Conservation (phyloP, 2,113 vertebrate genomes). For the Oreochromis spilurus region DNA sequence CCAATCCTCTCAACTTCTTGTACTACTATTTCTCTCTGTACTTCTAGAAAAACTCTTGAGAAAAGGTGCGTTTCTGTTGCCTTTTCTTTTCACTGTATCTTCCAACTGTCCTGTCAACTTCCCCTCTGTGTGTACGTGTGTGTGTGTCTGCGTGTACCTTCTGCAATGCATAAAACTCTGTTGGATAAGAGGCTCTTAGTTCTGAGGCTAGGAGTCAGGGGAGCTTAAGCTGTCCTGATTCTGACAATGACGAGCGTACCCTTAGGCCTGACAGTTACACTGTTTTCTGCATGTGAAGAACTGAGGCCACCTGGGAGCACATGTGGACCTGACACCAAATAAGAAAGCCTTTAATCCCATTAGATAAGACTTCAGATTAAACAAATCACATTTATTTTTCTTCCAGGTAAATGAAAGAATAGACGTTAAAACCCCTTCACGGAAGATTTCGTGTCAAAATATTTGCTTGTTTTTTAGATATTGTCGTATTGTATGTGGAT, state of each 20-base stretch:
- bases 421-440: neutral
- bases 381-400: constrained; percentile 4
- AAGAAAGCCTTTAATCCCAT: constrained; percentile 35
- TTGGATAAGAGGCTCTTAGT: constrained; percentile 49
- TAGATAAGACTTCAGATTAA: constrained; percentile 29
- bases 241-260: constrained; percentile 60
- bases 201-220: constrained; percentile 43
- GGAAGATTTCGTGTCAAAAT: neutral
- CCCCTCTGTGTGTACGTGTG: neutral
- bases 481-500: neutral
- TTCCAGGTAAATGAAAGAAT: constrained; percentile 1
- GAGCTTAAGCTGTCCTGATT: constrained; percentile 50
- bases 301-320: constrained; percentile 36
- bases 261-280: constrained; percentile 53
- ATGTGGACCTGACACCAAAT: constrained; percentile 42
- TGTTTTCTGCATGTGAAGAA: constrained; percentile 46
- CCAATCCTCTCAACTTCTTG: constrained; percentile 19
- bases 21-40: constrained; percentile 55
- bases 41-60: constrained; percentile 57
- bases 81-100: constrained; percentile 14
- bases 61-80: constrained; percentile 50
- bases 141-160: neutral
- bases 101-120: constrained; percentile 42
- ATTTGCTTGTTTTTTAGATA: neutral
- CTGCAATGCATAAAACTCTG: constrained; percentile 1